Evolutionary conservation across 2,888 invertebrate species (phyloP), one percentile per base, ranked within the genome.

Genomic region (Hypomecis atomaria): DNA sequence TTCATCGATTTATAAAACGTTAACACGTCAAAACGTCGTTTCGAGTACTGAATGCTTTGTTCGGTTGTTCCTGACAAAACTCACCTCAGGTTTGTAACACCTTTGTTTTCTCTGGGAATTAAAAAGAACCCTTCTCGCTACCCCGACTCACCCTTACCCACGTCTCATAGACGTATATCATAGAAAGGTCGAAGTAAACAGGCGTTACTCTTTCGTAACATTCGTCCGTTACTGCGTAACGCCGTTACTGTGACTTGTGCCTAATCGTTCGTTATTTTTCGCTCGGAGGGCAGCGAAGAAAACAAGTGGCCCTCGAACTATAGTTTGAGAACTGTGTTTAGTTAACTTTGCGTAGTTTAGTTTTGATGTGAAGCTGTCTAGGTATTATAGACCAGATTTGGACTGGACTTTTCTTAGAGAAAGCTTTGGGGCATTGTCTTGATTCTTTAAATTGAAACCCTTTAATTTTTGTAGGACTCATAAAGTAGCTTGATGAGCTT

Each of bases 121-220:
- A 23, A 0, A 52, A 34, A 34, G 54, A 54, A 44, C 54, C 54
- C 36, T n/a, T 11, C 6, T 5, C 34, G 3, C 7, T 1, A 43
- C 8, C 6, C 23, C 7, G 47, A 8, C 58, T 63, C 62, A n/a
- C 66, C 47, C 67, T 68, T 66, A 34, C 5, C 63, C 49, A 8
- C 13, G 33, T 38, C n/a, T 52, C 10, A 5, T 38, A 58, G 52
- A 56, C 52, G 53, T 71, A 68, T 70, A 71, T 71, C 71, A 71
- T 71, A 71, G n/a, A 65, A 62, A 62, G 65, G 61, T 65, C 52
- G 68, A 67, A 71, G 70, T 68, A 68, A 71, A 71, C 70, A 71
- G 52, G 67, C 70, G 68, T 71, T 67, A 70, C 70, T 71, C 70
- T 70, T 63, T 58, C 50, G 62, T 67, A 66, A 66, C 65, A 61